Base-by-base conservation (phyloP, 2,113 vertebrate species). In the Sturnus vulgaris region DNA sequence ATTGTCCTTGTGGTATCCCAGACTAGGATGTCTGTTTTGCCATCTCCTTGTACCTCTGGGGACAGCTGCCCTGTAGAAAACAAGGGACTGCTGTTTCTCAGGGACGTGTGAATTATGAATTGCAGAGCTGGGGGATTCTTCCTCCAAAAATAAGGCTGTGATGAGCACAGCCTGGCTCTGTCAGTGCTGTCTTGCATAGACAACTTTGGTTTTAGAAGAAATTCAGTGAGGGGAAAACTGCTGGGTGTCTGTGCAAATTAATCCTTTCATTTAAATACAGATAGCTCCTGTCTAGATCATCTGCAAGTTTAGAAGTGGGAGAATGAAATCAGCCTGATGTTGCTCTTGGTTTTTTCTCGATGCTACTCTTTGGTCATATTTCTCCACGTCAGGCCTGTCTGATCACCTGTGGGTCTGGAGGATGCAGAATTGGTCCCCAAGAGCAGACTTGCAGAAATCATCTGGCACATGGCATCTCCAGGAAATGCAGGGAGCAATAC, bases 361-460 rank as follows among this genome's bases (percentile, higher is more conserved):
- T 82, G 55, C 31, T 53, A 0, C 61, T 46, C 11, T 35, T 59
- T 92, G 76, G 30, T 59, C 47, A 28, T 0, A 4, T 65, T 92
- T 59, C 30, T n/a, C 37, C 24, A 35, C 0, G 0, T 35, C 22
- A 49, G 79, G 5, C 3, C 19, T 77, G 39, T 55, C 39, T 60
- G 49, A 27, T 44, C 75, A 72, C 63, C 83, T 33, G 50, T 70
- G 64, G 64, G 11, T 50, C 64, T 86, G 71, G 6, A 1, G 7
- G 44, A 88, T 86, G 70, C 66, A 31, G 70, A 11, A 28, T 9
- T 69, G 37, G 57, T 86, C 44, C 53, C 42, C 27, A 40, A 16
- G 59, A 82, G 31, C 84, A 80, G 42, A n/a, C 17, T 16, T 63
- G 56, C 49, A 55, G 70, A 46, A 56, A 76, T 31, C 35, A 5